Conservation (phyloP, 2,888 invertebrate genomes). For the Hydroisotoma schaefferi region DNA sequence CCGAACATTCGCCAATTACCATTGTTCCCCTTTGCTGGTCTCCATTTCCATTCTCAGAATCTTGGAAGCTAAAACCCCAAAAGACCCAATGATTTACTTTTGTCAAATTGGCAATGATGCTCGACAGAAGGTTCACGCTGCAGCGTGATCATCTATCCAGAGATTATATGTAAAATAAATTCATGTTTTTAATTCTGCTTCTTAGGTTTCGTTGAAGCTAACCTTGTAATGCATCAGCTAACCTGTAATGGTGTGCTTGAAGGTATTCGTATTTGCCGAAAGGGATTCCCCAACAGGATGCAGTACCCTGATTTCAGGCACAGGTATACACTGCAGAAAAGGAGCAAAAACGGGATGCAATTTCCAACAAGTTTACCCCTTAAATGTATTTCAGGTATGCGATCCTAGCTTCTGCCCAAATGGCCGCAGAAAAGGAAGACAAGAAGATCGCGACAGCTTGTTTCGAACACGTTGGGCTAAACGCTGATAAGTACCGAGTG, state of each 20-base stretch:
- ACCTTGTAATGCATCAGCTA: slow-evolving; percentile 98
- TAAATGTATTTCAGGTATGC: slow-evolving; percentile 70
- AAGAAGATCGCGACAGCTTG: slow-evolving; percentile 83
- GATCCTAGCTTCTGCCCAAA: slow-evolving; percentile 95
- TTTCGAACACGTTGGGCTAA: slow-evolving; percentile 79
- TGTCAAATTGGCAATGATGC: too few species aligned
- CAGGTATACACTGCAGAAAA: slow-evolving; percentile 57
- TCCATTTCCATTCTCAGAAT: too few species aligned
- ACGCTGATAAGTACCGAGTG: slow-evolving; percentile 91
- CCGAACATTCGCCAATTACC: too few species aligned
- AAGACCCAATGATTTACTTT: neutral
- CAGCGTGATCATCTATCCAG: too few species aligned
- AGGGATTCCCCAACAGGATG: slow-evolving; percentile 99
- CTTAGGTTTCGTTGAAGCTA: slow-evolving; percentile 91
- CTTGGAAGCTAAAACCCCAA: neutral
- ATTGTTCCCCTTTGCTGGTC: too few species aligned
- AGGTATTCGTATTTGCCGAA: slow-evolving; percentile 99
- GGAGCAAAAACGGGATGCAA: neutral
- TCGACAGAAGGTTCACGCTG: too few species aligned
- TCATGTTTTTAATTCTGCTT: too few species aligned
- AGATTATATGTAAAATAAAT: too few species aligned
- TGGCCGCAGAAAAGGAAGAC: slow-evolving; percentile 74
- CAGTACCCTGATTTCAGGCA: slow-evolving; percentile 99
- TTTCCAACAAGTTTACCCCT: neutral
- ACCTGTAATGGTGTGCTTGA: slow-evolving; percentile 99